phyloP scores from a whole-genome alignment of 2,888 invertebrate genomes.

The Eupithecia vulgata region DNA sequence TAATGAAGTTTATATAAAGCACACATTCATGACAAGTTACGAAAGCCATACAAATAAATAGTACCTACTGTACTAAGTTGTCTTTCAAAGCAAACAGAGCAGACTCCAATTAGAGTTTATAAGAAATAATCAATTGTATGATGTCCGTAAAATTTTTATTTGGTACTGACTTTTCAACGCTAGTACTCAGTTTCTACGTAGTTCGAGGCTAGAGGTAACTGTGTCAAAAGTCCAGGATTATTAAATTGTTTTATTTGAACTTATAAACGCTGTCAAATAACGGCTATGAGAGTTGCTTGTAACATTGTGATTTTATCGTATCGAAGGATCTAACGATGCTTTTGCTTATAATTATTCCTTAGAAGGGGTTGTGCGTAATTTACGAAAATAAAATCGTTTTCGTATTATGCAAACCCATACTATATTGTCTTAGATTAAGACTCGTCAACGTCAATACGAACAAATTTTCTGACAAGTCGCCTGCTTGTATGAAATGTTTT shows the following conservation, averaged over 20 bases:
- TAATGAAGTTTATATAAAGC: slow-evolving; percentile 3
- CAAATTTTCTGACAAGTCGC: background rate
- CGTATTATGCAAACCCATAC: background rate
- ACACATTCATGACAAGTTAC: background rate
- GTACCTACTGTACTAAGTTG: slow-evolving; percentile 1
- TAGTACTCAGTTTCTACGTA: background rate
- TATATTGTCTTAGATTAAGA: background rate
- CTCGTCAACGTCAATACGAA: background rate
- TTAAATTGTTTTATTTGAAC: background rate
- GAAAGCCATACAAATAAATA: background rate
- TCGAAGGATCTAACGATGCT: background rate
- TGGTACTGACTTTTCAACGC: background rate
- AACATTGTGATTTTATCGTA: background rate
- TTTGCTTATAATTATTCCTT: background rate
- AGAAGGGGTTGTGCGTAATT: background rate
- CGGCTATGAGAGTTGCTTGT: no score
- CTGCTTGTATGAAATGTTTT: background rate
- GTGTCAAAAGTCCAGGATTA: background rate
- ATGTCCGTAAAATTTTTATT: background rate
- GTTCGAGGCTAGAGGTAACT: background rate
- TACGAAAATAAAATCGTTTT: no score
- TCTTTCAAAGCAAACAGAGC: slow-evolving; percentile 3
- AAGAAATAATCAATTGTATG: no score
- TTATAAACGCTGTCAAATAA: background rate
- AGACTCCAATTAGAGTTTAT: background rate